Evolutionary conservation across 2,888 invertebrate species (phyloP), one percentile per base, ranked within the genome.

Genomic region (Lepidocyrtoides sp.): DNA sequence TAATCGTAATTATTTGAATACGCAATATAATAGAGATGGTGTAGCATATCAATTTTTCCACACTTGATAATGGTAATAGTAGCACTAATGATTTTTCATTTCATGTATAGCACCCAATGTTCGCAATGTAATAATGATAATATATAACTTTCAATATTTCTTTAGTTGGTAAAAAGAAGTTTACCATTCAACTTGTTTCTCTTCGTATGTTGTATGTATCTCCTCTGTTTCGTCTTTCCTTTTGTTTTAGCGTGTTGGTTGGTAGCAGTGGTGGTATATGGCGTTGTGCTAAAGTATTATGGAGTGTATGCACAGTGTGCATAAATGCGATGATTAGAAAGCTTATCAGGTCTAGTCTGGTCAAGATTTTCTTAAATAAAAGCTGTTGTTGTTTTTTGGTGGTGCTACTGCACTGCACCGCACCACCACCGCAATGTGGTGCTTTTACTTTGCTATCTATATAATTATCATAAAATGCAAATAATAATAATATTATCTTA

Each of bases 311-410:
- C n/a, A n/a, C n/a, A n/a, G 2, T 2, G 17, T 12, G 17, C 20
- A 57, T 57, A 57, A 17, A 0, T 63, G 29, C 48, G 54, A 72
- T 85, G 85, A 85, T 85, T 85, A 85, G 85, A 85, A 85, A 85
- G 85, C 85, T 85, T 85, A 85, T 69, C 84, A 36, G 23, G 29
- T 23, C 81, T 57, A 14, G 63, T 63, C 63, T 63, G 26, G 77
- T 48, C 77, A 72, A 72, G 51, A 8, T n/a, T 72, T 72, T 17
- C n/a, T 44, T 72, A 41, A 3, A 32, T 17, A 72, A 72, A 20
- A n/a, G n/a, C n/a, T n/a, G n/a, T n/a, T n/a, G n/a, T n/a, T n/a
- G n/a, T n/a, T n/a, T n/a, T n/a, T n/a, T n/a, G n/a, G 5, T 63
- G 17, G 12, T 63, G 63, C 63, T 63, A 63, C 63, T 63, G 20